Evolutionary conservation across 2,888 invertebrate genomes (phyloP), one percentile per base, ranked within the genome.

Genomic region (Tetragonula carbonaria): DNA sequence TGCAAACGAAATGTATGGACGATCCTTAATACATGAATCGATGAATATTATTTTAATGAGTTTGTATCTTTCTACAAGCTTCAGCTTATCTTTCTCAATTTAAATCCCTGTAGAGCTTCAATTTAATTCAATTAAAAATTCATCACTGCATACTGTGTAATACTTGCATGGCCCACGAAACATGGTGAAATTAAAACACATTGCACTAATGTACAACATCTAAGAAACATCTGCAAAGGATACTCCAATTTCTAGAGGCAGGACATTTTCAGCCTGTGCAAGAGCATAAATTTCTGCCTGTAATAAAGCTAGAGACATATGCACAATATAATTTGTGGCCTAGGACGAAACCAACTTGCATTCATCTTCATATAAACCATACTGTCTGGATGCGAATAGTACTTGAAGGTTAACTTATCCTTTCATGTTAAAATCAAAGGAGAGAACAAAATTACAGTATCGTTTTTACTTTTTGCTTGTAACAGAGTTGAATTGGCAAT

Each of bases 291-390:
- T 82, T 81, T 74, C 74, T 55, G 59, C 23, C 50, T 50, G 71
- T 53, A 82, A 82, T 82, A 82, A 82, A 82, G 65, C 75, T 33
- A 55, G 82, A 82, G 82, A 82, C 82, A 82, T 82, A 66, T 75
- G 74, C 82, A 53, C 53, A 23, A 70, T 65, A 75, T 75, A 82
- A 82, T 82, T 82, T 75, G 70, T 82, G 53, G 50, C 21, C 23
- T 5, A 53, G 53, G 0, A 1, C 6, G 59, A 59, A 63, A 63
- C 74, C 65, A 74, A 23, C 82, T 28, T 65, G n/a, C n/a, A 53
- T 33, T 45, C n/a, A 33, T 67, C 45, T 59, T 55, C 55, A 21
- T 82, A 82, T 66, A 11, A 53, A 28, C 21, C 4, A 28, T n/a
- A 16, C 6, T 51, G 4, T 71, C 45, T 28, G 6, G 28, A 33